Conservation (phyloP, 2,797 vertebrate species). For the Threskiornis aethiopicus region DNA sequence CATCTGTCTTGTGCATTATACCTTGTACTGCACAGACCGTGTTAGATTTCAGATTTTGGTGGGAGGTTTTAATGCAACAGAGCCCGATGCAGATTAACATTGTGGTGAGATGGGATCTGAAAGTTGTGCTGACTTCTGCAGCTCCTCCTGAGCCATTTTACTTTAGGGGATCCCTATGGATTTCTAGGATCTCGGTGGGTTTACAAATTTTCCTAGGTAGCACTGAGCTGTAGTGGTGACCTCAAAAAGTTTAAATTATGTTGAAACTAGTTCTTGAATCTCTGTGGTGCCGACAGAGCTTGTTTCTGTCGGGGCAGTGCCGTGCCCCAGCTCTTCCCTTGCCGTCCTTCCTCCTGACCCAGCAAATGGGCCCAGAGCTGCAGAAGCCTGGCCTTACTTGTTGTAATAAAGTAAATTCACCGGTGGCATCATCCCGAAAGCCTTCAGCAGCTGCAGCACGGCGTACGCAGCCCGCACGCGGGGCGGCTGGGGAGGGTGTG, state of each 20-base stretch:
- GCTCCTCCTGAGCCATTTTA: background rate
- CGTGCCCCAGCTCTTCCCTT: background rate
- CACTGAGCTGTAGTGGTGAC: background rate
- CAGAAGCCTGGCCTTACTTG: background rate
- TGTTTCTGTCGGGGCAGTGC: background rate
- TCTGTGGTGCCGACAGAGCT: background rate
- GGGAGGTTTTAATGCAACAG: background rate
- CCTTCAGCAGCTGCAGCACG: background rate
- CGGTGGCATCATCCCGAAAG: background rate
- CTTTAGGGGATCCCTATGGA: background rate
- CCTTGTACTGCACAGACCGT: background rate
- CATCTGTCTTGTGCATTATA: background rate
- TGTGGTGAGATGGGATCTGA: background rate
- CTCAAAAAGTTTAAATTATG: background rate
- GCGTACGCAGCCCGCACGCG: fast-evolving
- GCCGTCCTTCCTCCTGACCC: background rate
- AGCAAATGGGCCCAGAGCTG: background rate
- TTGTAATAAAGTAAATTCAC: background rate
- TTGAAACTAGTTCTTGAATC: background rate
- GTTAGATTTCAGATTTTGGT: background rate
- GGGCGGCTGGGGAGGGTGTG: background rate
- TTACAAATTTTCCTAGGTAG: background rate
- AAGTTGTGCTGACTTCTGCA: background rate
- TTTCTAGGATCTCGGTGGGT: background rate
- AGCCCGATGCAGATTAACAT: fast-evolving